Conservation (phyloP, 92 coral and sea anemone species). For the Palythoa heliodiscus region DNA sequence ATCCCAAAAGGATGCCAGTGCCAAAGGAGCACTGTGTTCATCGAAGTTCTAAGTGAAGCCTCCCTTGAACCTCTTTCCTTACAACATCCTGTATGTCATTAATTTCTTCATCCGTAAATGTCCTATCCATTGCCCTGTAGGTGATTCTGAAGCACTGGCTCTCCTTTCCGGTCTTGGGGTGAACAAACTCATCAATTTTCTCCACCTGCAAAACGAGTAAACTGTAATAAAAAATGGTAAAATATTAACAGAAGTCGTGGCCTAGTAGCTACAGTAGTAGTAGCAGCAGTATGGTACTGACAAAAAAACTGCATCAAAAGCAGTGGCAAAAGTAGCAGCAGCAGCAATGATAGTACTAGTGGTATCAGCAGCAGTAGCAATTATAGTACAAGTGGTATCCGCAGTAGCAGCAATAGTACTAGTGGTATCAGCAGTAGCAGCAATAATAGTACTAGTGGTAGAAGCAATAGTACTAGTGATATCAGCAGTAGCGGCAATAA, state of each 20-base stretch:
- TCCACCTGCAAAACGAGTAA: slow-evolving; percentile 71
- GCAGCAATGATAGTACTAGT: neutral
- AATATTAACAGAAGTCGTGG: neutral
- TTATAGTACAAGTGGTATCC: neutral
- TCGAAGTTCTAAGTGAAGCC: slow-evolving; percentile 74
- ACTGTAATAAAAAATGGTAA: neutral
- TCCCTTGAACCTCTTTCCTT: slow-evolving; percentile 71
- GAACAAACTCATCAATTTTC: slow-evolving; percentile 77
- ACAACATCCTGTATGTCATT: slow-evolving; percentile 85
- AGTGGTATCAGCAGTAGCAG: neutral
- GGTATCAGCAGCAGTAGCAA: neutral
- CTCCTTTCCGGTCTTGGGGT: slow-evolving; percentile 78
- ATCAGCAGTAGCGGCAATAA: neutral
- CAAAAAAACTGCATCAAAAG: too few species aligned
- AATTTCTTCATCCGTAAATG: slow-evolving; percentile 87
- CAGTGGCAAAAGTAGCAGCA: neutral
- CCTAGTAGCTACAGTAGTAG: neutral
- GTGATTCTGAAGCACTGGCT: slow-evolving; percentile 97
- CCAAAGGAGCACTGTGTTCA: slow-evolving; percentile 1
- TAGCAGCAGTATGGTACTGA: neutral
- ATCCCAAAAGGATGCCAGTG: too few species aligned
- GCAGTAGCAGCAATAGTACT: neutral
- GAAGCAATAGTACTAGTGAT: neutral
- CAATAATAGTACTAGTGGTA: neutral
- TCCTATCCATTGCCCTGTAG: slow-evolving; percentile 97